These are phyloP conservation scores for Dasypus novemcinctus DNA, from an alignment of 2,113 vertebrate genomes.

Conservation along the genomic window DNA sequence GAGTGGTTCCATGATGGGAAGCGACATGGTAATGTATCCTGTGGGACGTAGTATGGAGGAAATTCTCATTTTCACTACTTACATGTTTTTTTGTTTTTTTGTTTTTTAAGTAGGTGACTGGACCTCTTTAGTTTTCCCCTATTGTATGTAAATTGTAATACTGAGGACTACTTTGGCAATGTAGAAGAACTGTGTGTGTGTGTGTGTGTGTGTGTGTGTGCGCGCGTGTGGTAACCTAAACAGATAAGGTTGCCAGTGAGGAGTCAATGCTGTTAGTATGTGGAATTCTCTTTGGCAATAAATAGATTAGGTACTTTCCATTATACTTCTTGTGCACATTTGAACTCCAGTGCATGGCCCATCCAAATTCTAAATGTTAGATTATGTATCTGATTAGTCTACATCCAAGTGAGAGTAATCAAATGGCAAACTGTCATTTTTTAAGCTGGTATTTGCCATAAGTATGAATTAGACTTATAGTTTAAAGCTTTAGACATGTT, in stretches of 20 bases:
- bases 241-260: slow-evolving; percentile 70
- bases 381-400: slow-evolving; percentile 73
- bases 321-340: slow-evolving; percentile 77
- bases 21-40: slow-evolving; percentile 99
- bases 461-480: slow-evolving; percentile 74
- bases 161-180: slow-evolving; percentile 77
- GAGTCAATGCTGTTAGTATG: slow-evolving; percentile 79
- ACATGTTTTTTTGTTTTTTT: not conserved
- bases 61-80: slow-evolving; percentile 68
- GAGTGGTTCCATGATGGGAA: slow-evolving; percentile 93
- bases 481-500: slow-evolving; percentile 74
- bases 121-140: slow-evolving; percentile 67
- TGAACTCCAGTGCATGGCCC: slow-evolving; percentile 77
- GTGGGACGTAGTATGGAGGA: slow-evolving; percentile 81
- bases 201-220: not conserved
- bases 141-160: slow-evolving; percentile 70
- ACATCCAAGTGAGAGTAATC: slow-evolving; percentile 59
- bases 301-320: slow-evolving; percentile 78
- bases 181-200: slow-evolving; percentile 71
- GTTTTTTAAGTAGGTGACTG: slow-evolving; percentile 78
- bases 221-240: slow-evolving; percentile 71
- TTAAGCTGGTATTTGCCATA: slow-evolving; percentile 78
- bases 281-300: slow-evolving; percentile 78
- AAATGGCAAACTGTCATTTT: slow-evolving; percentile 76
- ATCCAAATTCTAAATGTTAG: slow-evolving; percentile 70